Percentiles rank a stretch among this genome's conserved stretches.
These are phyloP conservation scores for Parnassius glacialis DNA, from an alignment of 2,888 invertebrate genomes.

Conservation along the genomic window DNA sequence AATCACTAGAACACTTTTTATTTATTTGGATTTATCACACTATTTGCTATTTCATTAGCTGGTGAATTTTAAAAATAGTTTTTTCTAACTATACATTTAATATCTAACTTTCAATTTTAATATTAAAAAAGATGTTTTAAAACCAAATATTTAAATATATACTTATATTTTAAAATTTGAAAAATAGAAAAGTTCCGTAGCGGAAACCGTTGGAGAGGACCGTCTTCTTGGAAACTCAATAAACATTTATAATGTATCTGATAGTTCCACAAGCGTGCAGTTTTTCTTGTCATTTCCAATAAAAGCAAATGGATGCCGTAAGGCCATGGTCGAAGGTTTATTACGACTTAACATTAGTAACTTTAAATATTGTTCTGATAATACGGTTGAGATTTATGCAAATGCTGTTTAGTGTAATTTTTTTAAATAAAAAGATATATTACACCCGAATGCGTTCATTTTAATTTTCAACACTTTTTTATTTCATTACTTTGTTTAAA, in stretches of 20 bases:
- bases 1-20: conserved; percentile 8
- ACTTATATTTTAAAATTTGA: conserved; percentile 8
- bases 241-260: conserved; percentile 36
- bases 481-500: too few relatives aligned
- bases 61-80: background rate
- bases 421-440: too few relatives aligned
- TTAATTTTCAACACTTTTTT: too few relatives aligned
- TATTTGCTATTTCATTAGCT: background rate
- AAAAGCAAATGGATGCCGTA: conserved; percentile 24
- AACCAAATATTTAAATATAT: conserved; percentile 1
- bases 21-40: conserved; percentile 2
- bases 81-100: background rate
- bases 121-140: background rate
- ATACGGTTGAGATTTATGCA: too few relatives aligned
- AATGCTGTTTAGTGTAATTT: too few relatives aligned
- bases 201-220: conserved; percentile 33
- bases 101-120: background rate
- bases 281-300: conserved; percentile 37
- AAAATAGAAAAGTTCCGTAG: conserved; percentile 1
- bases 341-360: background rate
- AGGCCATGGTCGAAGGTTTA: conserved; percentile 6
- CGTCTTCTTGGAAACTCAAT: conserved; percentile 36
- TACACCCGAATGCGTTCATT: too few relatives aligned
- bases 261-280: conserved; percentile 33
- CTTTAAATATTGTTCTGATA: too few relatives aligned